Percentiles rank a stretch among this genome's conserved stretches.
phyloP scores from a whole-genome alignment of 2,888 invertebrate species.

The Ophion slaviceki region DNA sequence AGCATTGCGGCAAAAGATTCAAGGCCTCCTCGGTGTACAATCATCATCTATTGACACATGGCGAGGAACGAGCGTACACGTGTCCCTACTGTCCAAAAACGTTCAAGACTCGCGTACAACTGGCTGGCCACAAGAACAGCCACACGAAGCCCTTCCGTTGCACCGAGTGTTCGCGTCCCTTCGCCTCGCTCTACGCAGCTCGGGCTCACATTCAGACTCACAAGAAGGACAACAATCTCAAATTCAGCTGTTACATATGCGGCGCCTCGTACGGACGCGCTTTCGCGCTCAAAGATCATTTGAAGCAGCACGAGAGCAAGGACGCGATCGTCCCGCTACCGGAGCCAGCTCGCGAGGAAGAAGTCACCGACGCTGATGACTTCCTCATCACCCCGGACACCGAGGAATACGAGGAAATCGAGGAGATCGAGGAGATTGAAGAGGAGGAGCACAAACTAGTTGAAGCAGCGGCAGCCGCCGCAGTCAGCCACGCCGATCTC shows the following conservation, averaged over 20 bases:
- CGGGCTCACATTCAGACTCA: conserved; percentile 91
- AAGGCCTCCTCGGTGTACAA: conserved; percentile 92
- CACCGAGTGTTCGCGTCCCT: conserved; percentile 89
- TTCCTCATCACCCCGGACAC: conserved; percentile 77
- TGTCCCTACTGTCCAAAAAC: conserved; percentile 91
- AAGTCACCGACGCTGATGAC: conserved; percentile 77
- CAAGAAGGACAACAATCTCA: conserved; percentile 88
- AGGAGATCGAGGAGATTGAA: conserved; percentile 62
- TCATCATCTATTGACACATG: conserved; percentile 91
- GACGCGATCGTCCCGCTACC: conserved; percentile 78
- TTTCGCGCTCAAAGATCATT: conserved; percentile 90
- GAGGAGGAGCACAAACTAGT: conserved; percentile 58
- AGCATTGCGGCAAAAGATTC: conserved; percentile 89
- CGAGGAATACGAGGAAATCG: conserved; percentile 65
- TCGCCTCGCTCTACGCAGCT: conserved; percentile 91
- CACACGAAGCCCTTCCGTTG: conserved; percentile 93
- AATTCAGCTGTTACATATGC: conserved; percentile 89
- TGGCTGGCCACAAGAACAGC: conserved; percentile 92
- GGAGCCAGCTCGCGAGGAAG: conserved; percentile 79
- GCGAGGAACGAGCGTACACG: conserved; percentile 90
- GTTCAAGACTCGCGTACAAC: conserved; percentile 91
- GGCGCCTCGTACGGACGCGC: conserved; percentile 91
- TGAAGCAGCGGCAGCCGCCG: conserved; percentile 41
- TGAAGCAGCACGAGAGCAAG: conserved; percentile 87
- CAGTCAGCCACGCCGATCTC: neutral